Conservation (phyloP, 2,888 invertebrate species). For the Piscicola geometra region DNA sequence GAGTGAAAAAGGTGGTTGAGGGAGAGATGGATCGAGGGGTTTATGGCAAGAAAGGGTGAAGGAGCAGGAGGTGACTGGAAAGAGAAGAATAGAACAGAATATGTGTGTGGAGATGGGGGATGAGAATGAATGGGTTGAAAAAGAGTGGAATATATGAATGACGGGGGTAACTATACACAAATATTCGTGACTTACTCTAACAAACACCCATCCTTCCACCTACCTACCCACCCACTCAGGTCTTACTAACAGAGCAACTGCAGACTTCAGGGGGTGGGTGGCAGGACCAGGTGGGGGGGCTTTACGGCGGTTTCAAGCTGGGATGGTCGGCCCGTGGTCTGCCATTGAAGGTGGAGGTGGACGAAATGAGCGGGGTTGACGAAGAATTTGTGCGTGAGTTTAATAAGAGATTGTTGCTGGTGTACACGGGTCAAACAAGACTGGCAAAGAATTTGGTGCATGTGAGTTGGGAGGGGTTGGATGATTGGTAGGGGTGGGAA, state of each 20-base stretch:
- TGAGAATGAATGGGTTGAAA: no score
- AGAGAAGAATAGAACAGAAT: no score
- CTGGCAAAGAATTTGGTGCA: slow-evolving; percentile 61
- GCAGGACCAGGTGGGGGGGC: slow-evolving; percentile 61
- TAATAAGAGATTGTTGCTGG: slow-evolving; percentile 56
- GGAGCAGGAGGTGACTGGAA: no score
- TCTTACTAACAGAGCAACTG: slow-evolving; percentile 59
- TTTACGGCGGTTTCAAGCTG: slow-evolving; percentile 56
- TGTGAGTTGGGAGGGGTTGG: slow-evolving; percentile 44
- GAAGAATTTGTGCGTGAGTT: slow-evolving; percentile 49
- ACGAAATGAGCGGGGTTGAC: slow-evolving; percentile 48
- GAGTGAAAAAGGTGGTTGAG: no score
- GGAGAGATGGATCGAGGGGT: no score
- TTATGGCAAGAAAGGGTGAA: no score
- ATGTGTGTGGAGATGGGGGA: no score
- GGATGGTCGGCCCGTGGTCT: slow-evolving; percentile 52
- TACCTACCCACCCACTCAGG: slow-evolving; percentile 48
- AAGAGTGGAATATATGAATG: no score
- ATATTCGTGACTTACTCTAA: no score
- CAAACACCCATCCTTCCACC: no score
- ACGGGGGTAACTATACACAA: no score
- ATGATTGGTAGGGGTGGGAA: no score
- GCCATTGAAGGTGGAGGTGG: slow-evolving; percentile 52
- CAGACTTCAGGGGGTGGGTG: slow-evolving; percentile 62
- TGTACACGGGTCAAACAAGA: slow-evolving; percentile 61